phyloP scores from a whole-genome alignment of 64 coral and sea anemone species.

The Astreopora myriophthalma region DNA sequence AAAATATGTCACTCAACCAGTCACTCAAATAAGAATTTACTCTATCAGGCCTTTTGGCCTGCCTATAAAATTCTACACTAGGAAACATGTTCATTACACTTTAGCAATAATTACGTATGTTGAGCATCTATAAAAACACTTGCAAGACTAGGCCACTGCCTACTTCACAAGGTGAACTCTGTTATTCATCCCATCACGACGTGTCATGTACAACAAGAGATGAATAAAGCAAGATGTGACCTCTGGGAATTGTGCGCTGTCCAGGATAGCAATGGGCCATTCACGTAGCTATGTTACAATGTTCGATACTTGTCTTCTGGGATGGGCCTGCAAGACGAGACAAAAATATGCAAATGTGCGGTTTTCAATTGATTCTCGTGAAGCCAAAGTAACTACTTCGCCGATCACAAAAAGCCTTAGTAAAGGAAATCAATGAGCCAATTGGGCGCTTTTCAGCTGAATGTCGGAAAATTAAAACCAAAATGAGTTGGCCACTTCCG shows the following conservation, averaged over 20 bases:
- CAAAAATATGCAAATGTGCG: background rate
- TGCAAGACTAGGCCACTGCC: too few species aligned
- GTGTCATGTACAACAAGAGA: background rate
- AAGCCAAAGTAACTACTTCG: too few species aligned
- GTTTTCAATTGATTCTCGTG: background rate
- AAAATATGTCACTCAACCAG: background rate
- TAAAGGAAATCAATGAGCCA: too few species aligned
- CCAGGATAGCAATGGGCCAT: background rate
- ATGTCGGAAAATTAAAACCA: too few species aligned
- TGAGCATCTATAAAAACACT: background rate
- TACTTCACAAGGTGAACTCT: background rate
- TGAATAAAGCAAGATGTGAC: background rate
- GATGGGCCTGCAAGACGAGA: background rate
- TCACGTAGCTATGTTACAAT: background rate
- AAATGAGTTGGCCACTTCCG: too few species aligned
- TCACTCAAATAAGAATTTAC: background rate
- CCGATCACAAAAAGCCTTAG: too few species aligned
- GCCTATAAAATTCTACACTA: background rate
- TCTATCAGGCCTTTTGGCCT: background rate
- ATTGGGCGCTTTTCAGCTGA: too few species aligned
- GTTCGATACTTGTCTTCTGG: conserved; percentile 44
- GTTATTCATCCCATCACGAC: background rate
- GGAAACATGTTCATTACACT: background rate
- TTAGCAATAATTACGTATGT: background rate
- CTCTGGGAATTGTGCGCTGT: background rate